Conservation (phyloP, 2,888 invertebrate species). For the Plebejus anna region DNA sequence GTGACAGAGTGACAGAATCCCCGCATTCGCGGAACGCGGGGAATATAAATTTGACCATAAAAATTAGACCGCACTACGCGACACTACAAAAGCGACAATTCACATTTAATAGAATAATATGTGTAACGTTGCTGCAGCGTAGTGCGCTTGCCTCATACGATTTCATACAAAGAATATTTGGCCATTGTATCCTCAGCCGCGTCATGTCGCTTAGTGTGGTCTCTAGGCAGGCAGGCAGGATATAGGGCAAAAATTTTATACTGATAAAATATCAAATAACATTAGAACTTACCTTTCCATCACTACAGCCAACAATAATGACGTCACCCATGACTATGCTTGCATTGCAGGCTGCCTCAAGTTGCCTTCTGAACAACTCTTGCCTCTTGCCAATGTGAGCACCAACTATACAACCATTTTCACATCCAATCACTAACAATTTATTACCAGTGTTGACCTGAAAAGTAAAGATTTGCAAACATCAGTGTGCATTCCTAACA, state of each 20-base stretch:
- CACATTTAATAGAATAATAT: too few species aligned
- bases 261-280: neutral
- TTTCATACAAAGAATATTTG: too few species aligned
- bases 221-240: too few species aligned
- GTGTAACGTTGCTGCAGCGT: too few species aligned
- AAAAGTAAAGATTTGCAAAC: constrained; percentile 39
- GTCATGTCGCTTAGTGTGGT: too few species aligned
- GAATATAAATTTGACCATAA: too few species aligned
- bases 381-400: constrained; percentile 78
- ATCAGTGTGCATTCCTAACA: neutral
- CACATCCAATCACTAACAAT: constrained; percentile 80
- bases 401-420: constrained; percentile 78
- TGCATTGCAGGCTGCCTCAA: constrained; percentile 79
- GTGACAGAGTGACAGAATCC: too few species aligned
- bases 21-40: too few species aligned
- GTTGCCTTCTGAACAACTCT: constrained; percentile 56
- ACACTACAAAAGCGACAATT: too few species aligned
- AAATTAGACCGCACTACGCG: too few species aligned
- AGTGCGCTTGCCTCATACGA: too few species aligned
- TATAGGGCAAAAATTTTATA: neutral
- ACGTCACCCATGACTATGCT: constrained; percentile 70
- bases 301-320: constrained; percentile 79
- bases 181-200: too few species aligned
- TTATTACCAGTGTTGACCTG: constrained; percentile 83
- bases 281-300: constrained; percentile 69